Conservation (phyloP, 2,797 vertebrate genomes). For the Aratinga solstitialis region DNA sequence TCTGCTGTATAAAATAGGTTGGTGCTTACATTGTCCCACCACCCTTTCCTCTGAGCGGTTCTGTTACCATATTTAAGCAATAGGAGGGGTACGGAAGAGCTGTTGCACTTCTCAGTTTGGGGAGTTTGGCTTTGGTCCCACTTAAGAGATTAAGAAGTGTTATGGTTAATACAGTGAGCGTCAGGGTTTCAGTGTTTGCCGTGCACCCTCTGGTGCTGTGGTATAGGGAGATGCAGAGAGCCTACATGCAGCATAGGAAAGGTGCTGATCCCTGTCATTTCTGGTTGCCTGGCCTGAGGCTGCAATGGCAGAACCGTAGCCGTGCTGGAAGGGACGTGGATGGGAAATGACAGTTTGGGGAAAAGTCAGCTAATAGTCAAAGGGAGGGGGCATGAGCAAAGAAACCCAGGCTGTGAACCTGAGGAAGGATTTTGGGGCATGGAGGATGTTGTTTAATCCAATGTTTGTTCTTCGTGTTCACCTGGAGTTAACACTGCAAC, state of each 20-base stretch:
- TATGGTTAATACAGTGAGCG: not conserved
- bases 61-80: not conserved
- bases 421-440: not conserved
- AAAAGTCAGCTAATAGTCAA: not conserved
- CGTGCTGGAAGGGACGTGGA: rapidly evolving
- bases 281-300: not conserved
- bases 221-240: not conserved
- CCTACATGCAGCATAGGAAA: not conserved
- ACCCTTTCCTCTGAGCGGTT: not conserved
- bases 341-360: not conserved
- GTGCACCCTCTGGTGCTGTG: rapidly evolving
- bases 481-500: not conserved
- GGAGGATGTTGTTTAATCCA: not conserved
- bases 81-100: not conserved
- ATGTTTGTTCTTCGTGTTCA: not conserved
- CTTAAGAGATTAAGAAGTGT: not conserved
- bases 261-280: not conserved
- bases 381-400: not conserved
- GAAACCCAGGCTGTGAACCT: not conserved
- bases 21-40: not conserved
- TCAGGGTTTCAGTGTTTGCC: not conserved
- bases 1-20: not conserved
- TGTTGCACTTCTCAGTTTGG: not conserved
- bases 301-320: not conserved
- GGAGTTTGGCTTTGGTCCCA: not conserved